Evolutionary conservation across 2,113 vertebrate species (phyloP).

Genomic region (Pelusios castaneus): DNA sequence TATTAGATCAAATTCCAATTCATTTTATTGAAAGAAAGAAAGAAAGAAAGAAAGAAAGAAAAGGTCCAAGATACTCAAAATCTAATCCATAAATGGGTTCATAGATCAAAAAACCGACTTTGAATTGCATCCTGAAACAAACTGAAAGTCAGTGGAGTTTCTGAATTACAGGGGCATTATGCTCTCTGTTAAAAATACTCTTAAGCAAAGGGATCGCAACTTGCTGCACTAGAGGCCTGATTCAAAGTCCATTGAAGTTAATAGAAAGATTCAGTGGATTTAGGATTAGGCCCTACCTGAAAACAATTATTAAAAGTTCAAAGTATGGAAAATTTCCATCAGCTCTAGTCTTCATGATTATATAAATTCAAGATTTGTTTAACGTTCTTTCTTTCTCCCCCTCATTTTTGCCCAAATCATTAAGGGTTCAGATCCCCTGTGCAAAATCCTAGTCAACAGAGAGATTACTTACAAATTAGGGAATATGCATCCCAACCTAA

Average conservation of each 20-base stretch:
- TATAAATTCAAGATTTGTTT: background rate
- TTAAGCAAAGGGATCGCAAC: background rate
- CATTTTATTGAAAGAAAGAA: background rate
- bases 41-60: background rate
- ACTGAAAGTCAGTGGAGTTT: background rate
- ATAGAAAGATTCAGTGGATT: background rate
- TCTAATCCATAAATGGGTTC: background rate
- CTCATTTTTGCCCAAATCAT: background rate
- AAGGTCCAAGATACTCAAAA: background rate
- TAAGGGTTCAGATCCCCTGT: too few species aligned
- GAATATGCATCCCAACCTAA: background rate
- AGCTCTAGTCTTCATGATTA: background rate
- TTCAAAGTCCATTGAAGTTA: background rate
- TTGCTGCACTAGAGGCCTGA: background rate
- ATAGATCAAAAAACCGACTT: background rate
- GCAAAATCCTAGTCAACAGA: background rate
- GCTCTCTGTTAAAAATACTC: background rate
- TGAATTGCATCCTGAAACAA: background rate
- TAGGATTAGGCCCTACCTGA: background rate
- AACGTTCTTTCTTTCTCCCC: background rate
- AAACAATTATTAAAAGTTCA: background rate
- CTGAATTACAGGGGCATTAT: background rate
- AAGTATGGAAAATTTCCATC: background rate
- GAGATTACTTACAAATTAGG: too few species aligned
- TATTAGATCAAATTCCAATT: background rate